phyloP scores from a whole-genome alignment of 2,797 vertebrate genomes.

The Oreochromis grahami region DNA sequence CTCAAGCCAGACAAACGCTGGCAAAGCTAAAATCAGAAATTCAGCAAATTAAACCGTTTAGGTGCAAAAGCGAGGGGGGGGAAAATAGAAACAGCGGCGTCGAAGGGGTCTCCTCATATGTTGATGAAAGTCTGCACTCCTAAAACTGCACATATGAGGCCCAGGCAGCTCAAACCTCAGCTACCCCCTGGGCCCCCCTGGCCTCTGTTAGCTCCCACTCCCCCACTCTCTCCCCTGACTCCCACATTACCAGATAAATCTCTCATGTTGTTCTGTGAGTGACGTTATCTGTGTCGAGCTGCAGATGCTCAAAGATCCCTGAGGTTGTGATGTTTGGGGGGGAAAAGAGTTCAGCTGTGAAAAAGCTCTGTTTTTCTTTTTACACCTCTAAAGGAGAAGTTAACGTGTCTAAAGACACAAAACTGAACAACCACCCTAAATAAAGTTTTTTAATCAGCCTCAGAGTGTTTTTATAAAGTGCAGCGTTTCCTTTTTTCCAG shows the following conservation, averaged over 20 bases:
- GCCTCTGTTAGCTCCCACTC: conserved; percentile 60
- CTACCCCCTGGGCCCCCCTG: conserved; percentile 52
- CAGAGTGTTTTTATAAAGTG: not conserved
- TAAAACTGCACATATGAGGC: conserved; percentile 68
- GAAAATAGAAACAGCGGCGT: conserved; percentile 13
- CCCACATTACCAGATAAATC: conserved; percentile 73
- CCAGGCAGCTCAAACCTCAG: conserved; percentile 61
- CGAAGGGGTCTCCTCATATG: conserved; percentile 30
- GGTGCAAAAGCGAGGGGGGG: not conserved
- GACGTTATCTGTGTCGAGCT: conserved; percentile 70
- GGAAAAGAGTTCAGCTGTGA: conserved; percentile 5
- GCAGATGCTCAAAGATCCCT: conserved; percentile 65
- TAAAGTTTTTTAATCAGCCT: not conserved
- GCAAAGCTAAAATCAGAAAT: conserved; percentile 11
- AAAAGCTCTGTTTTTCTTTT: not conserved
- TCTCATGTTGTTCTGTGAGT: conserved; percentile 61
- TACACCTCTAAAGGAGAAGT: not conserved
- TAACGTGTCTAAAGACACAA: not conserved
- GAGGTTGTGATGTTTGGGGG: conserved; percentile 30
- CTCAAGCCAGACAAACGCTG: not conserved
- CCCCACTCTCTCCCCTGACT: conserved; percentile 53
- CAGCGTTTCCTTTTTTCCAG: not conserved
- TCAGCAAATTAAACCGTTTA: conserved; percentile 10
- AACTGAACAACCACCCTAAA: not conserved
- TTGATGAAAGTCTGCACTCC: conserved; percentile 55